Evolutionary conservation across 2,113 vertebrate genomes (phyloP).

Genomic region (Desmodus rotundus): DNA sequence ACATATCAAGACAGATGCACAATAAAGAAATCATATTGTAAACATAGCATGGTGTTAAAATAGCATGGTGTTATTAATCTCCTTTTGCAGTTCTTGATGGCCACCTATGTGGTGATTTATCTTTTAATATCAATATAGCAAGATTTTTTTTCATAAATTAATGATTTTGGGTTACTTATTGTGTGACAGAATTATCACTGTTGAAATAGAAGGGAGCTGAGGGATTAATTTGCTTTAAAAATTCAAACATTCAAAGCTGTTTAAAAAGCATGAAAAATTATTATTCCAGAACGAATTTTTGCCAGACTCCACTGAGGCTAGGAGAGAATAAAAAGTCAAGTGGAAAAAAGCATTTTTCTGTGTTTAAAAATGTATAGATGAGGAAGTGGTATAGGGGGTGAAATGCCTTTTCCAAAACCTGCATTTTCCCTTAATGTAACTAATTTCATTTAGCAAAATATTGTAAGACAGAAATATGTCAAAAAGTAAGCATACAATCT

Average conservation of each 20-base stretch:
- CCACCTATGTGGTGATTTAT: not conserved
- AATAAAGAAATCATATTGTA: not conserved
- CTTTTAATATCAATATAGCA: slow-evolving; percentile 21
- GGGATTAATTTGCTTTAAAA: slow-evolving; percentile 56
- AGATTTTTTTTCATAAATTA: slow-evolving; percentile 55
- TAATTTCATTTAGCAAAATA: slow-evolving; percentile 1
- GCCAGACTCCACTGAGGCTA: not conserved
- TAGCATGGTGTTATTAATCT: not conserved
- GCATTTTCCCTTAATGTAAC: not conserved
- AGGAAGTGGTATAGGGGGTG: not conserved
- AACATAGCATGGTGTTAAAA: slow-evolving; percentile 32
- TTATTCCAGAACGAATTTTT: slow-evolving; percentile 48
- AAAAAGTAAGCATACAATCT: not conserved
- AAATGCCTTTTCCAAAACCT: not conserved
- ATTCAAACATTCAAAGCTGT: slow-evolving; percentile 43
- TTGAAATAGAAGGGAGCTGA: not conserved
- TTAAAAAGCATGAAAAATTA: slow-evolving; percentile 51
- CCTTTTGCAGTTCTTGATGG: slow-evolving; percentile 20
- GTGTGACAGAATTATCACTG: not conserved
- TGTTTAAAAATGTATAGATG: not conserved
- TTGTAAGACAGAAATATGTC: not conserved
- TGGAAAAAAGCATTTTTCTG: not conserved
- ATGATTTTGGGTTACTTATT: not conserved
- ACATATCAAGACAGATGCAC: not conserved
- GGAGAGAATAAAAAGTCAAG: slow-evolving; percentile 32